Base-by-base conservation (phyloP, 53 echinoderm and acorn worm species). In the Stichopus horrens region DNA sequence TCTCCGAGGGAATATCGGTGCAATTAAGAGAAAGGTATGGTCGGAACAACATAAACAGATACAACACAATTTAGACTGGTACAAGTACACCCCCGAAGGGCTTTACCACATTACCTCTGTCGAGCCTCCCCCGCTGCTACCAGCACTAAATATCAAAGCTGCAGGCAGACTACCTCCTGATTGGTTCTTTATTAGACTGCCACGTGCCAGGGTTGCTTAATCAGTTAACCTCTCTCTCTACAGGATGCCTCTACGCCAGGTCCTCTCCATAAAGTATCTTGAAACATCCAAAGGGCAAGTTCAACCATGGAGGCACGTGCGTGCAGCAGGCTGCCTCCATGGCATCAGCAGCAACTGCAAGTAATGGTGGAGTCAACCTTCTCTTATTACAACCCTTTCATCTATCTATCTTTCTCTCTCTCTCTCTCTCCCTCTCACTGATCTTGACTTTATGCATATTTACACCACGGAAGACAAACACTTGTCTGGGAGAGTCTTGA, bases 181-280 rank as follows among this genome's bases (percentile, higher is more conserved):
- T 68, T 86, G 86, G 86, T 51, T 66, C 23, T 10, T 67, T 6
- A 68, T 16, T 65, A 67, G 66, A 86, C 86, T 86, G 86, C 86
- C 86, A 86, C 86, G 86, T 86, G 86, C 86, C 86, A 86, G 53
- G 77, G 86, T 86, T 60, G 60, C 53, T 81, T 68, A 86, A 67
- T n/a, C 51, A 86, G 66, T 86, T 86, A 68, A 86, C 86, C 86
- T 65, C 71, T 58, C 86, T 86, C 86, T 65, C 51, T 67, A 86
- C 66, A 67, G 83, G 58, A 58, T 81, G 58, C 81, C 11, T 55
- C 81, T 81, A 21, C 57, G 4, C 21, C 56, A 55, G 21, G 81
- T 20, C 57, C 21, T 71, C 52, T 76, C 18, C 58, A 56, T 21
- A 81, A 22, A 56, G n/a, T 76, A 57, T 81, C 56, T 57, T 81